Evolutionary conservation across 2,888 invertebrate genomes (phyloP), one percentile per base, ranked within the genome.

Genomic region (Epinotia ramella): DNA sequence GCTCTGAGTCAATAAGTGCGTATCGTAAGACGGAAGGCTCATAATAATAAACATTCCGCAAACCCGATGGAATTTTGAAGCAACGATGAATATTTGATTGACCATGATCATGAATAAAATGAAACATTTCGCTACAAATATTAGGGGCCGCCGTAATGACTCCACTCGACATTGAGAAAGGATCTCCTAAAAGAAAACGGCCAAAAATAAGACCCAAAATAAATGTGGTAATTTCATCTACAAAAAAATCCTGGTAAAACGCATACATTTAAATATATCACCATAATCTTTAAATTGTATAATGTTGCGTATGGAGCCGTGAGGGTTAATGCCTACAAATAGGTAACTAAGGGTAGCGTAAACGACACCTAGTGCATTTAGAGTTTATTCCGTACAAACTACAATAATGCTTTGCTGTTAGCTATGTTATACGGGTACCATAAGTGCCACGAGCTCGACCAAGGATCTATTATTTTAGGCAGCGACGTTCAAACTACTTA

Each of bases 201-300:
- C 81, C 79, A 80, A 84, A 84, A 82, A 84, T 86, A 87, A 88
- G 84, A 86, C 87, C 86, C 83, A 83, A 88, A 89, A 90, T 89
- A 88, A 89, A 91, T 88, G 89, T 87, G 88, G 88, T 89, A 89
- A 91, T 91, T 89, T 89, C 86, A 89, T 89, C 88, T 90, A 89
- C 88, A 88, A 87, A 87, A 88, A 81, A 81, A 84, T 81, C 84
- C 84, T 83, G 86, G 81, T 84, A 81, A 28, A 28, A 81, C 86
- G 90, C 87, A 90, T 91, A 87, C 81, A 90, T 91, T 92, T 92
- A 89, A 92, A 92, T 91, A 90, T 80, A 89, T 92, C 90, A 91
- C 82, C 89, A 91, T 91, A 91, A 88, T 89, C 86, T 89, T 87
- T 84, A 86, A 87, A 83, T 49, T 49, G n/a, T 83, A 82, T 82